Conservation (phyloP, 2,797 vertebrate species). For the Enteromius viviparus region DNA sequence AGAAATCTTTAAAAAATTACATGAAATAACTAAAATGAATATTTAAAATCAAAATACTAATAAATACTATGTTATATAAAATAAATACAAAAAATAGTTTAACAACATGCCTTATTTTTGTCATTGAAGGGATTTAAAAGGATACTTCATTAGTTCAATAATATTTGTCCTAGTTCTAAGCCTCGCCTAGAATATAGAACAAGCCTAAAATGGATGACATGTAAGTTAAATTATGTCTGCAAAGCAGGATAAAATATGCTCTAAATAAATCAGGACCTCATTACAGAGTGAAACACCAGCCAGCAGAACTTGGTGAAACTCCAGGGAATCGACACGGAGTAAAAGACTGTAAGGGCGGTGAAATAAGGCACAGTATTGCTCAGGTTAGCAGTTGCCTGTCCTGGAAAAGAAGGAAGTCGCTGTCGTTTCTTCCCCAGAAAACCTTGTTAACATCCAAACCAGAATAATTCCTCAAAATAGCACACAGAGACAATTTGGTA, state of each 20-base stretch:
- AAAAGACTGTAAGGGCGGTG: slow-evolving; percentile 17
- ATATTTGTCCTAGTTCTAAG: slow-evolving; percentile 24
- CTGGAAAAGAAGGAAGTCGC: neutral
- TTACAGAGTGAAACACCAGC: slow-evolving; percentile 55
- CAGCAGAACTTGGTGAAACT: neutral
- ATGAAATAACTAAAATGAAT: neutral
- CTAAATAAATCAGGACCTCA: slow-evolving; percentile 72
- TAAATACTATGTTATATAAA: neutral
- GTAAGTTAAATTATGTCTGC: slow-evolving; percentile 61
- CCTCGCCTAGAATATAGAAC: slow-evolving; percentile 13
- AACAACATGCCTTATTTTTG: neutral
- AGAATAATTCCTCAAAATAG: slow-evolving; percentile 58
- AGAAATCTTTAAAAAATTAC: neutral
- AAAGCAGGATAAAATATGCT: slow-evolving; percentile 67
- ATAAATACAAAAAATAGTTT: neutral
- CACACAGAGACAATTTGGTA: slow-evolving; percentile 8
- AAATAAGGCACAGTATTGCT: neutral
- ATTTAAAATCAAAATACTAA: neutral
- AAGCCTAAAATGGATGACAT: slow-evolving; percentile 52
- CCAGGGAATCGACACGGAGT: slow-evolving; percentile 38
- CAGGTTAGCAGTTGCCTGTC: neutral
- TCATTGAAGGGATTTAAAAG: neutral
- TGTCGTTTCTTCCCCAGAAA: neutral
- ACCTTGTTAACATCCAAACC: slow-evolving; percentile 31
- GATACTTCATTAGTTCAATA: neutral